Evolutionary conservation across 2,113 vertebrate species (phyloP).

Genomic region (Neolamprologus sp.): DNA sequence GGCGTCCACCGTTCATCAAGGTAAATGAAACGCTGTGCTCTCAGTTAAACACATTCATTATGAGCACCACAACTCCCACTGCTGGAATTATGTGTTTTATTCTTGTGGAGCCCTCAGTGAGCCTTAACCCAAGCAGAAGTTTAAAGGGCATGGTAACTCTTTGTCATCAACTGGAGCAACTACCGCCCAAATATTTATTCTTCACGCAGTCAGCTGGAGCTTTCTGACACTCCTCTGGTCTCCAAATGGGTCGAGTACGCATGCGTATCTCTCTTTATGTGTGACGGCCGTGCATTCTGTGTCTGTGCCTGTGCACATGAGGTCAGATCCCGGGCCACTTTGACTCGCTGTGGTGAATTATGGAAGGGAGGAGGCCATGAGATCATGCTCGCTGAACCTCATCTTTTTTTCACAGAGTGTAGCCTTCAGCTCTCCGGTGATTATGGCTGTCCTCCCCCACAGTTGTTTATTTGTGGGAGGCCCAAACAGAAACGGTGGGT

Average conservation of each 20-base stretch:
- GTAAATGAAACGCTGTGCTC: slow-evolving; percentile 23
- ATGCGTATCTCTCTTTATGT: slow-evolving; percentile 30
- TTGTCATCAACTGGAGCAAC: neutral
- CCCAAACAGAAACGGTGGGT: slow-evolving; percentile 37
- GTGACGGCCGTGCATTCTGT: neutral
- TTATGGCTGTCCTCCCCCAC: slow-evolving; percentile 29
- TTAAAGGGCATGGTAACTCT: neutral
- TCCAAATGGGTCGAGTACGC: neutral
- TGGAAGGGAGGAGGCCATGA: slow-evolving; percentile 39
- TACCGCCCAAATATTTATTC: slow-evolving; percentile 29
- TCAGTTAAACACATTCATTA: slow-evolving; percentile 29
- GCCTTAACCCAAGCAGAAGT: neutral
- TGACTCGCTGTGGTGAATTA: slow-evolving; percentile 15
- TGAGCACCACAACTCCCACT: slow-evolving; percentile 31
- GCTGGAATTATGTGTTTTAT: slow-evolving; percentile 25
- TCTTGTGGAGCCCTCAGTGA: neutral
- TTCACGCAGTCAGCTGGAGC: neutral
- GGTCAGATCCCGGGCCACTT: neutral
- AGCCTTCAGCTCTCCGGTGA: slow-evolving; percentile 2
- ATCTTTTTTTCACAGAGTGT: slow-evolving; percentile 13
- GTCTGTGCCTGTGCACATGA: neutral
- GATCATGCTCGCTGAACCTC: slow-evolving; percentile 8
- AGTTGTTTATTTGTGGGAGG: slow-evolving; percentile 47
- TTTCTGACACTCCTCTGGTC: neutral
- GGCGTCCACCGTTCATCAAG: slow-evolving; percentile 15